Conservation (phyloP, 2,797 vertebrate genomes). For the Catostomus latipinnis region DNA sequence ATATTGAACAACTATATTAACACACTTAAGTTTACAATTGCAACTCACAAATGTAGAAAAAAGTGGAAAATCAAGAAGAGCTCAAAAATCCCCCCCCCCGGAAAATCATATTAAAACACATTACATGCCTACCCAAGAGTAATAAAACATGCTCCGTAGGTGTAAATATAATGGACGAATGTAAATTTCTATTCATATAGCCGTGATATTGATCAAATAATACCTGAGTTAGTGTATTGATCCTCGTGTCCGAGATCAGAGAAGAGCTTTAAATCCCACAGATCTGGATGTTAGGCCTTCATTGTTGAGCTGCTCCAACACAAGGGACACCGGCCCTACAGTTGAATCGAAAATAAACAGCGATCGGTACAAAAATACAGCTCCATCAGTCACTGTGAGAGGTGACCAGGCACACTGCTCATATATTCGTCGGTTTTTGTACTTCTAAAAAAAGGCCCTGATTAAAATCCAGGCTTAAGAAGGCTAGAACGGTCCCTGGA, state of each 20-base stretch:
- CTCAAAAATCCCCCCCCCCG: neutral
- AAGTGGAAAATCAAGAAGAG: neutral
- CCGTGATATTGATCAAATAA: neutral
- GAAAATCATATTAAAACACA: neutral
- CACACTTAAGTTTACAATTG: neutral
- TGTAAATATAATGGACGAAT: neutral
- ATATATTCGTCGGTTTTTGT: constrained; percentile 3
- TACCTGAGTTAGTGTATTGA: constrained; percentile 49
- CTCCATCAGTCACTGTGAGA: constrained; percentile 5
- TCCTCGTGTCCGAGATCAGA: constrained; percentile 38
- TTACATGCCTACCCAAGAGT: neutral
- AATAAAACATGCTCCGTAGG: neutral
- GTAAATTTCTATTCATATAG: neutral
- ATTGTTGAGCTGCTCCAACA: constrained; percentile 54
- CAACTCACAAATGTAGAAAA: no score
- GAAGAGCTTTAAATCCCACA: constrained; percentile 59
- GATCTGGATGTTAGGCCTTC: constrained; percentile 62
- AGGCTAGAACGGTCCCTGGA: constrained; percentile 44
- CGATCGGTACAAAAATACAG: constrained; percentile 33
- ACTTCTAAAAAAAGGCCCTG: neutral
- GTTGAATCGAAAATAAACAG: constrained; percentile 45
- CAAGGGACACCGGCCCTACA: constrained; percentile 51
- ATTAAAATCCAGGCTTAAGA: constrained; percentile 7
- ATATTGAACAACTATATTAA: neutral
- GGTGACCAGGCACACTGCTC: neutral